phyloP scores from a whole-genome alignment of 1,140 invertebrate species.

The Drosophila suzukii region DNA sequence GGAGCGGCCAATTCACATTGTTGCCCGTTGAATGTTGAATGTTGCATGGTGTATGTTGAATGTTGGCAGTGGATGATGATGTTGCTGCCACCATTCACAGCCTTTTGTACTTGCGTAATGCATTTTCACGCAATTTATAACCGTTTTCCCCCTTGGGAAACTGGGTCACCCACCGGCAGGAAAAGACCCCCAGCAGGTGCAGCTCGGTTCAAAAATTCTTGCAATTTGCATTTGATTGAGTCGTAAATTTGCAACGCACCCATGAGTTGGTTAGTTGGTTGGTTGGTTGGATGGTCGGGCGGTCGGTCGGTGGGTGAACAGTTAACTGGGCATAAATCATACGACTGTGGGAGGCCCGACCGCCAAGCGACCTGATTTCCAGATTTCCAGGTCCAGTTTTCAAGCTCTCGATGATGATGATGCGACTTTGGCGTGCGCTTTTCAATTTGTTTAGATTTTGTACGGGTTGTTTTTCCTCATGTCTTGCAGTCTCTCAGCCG shows the following conservation, averaged over 20 bases:
- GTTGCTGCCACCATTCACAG: slow-evolving; percentile 76
- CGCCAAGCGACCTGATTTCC: slow-evolving; percentile 60
- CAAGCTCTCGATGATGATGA: slow-evolving; percentile 71
- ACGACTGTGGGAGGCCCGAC: slow-evolving; percentile 68
- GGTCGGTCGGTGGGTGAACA: slow-evolving; percentile 32
- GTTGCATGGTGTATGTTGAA: slow-evolving; percentile 1
- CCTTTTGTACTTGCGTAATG: slow-evolving; percentile 81
- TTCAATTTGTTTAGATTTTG: slow-evolving; percentile 73
- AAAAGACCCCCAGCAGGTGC: slow-evolving; percentile 49
- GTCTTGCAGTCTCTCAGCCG: slow-evolving; percentile 3
- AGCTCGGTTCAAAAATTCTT: slow-evolving; percentile 58
- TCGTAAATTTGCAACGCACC: slow-evolving; percentile 79
- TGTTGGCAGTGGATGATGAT: slow-evolving; percentile 18
- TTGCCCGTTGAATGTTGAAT: slow-evolving; percentile 21
- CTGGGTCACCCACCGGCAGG: slow-evolving; percentile 34
- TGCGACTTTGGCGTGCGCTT: slow-evolving; percentile 80
- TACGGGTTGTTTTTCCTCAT: slow-evolving; percentile 34
- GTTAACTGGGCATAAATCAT: slow-evolving; percentile 72
- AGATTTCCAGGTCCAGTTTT: slow-evolving; percentile 66
- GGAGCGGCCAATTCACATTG: slow-evolving; percentile 70
- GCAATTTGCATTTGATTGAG: slow-evolving; percentile 80
- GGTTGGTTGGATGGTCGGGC: slow-evolving; percentile 10
- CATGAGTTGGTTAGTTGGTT: slow-evolving; percentile 18
- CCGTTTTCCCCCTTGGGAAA: slow-evolving; percentile 41
- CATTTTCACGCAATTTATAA: slow-evolving; percentile 82